Conservation (phyloP, 2,797 vertebrate species). For the Lagodon rhomboides region DNA sequence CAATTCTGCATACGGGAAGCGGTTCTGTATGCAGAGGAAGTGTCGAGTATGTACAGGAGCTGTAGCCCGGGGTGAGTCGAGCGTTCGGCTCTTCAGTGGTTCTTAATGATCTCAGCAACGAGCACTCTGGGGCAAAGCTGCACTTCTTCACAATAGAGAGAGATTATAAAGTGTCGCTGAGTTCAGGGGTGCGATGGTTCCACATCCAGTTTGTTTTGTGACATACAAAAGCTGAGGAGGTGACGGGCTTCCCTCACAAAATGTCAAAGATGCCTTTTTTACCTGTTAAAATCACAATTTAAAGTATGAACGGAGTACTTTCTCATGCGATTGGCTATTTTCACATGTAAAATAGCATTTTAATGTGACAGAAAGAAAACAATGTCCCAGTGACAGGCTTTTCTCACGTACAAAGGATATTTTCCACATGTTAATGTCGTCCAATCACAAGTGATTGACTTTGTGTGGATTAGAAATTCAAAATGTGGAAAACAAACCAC, state of each 20-base stretch:
- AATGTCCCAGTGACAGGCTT: too few relatives aligned
- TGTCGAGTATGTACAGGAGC: background rate
- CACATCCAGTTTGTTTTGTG: background rate
- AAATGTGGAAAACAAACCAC: too few relatives aligned
- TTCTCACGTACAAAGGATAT: too few relatives aligned
- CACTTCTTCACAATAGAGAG: constrained; percentile 5
- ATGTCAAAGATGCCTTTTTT: too few relatives aligned
- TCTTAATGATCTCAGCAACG: background rate
- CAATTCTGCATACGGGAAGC: background rate
- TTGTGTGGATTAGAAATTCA: too few relatives aligned
- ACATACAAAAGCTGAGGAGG: background rate
- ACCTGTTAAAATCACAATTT: too few relatives aligned
- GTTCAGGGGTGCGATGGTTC: background rate
- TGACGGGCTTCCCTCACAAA: background rate
- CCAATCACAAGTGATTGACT: too few relatives aligned
- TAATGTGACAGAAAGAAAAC: too few relatives aligned
- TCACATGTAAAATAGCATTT: too few relatives aligned
- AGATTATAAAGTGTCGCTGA: background rate
- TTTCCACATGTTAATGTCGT: too few relatives aligned
- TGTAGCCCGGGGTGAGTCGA: background rate
- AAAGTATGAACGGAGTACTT: too few relatives aligned
- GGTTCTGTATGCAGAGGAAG: background rate
- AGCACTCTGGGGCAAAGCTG: background rate
- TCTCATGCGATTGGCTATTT: too few relatives aligned
- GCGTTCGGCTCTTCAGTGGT: background rate